Conservation (phyloP, 2,797 vertebrate species). For the Hapalemur alaotrensis region DNA sequence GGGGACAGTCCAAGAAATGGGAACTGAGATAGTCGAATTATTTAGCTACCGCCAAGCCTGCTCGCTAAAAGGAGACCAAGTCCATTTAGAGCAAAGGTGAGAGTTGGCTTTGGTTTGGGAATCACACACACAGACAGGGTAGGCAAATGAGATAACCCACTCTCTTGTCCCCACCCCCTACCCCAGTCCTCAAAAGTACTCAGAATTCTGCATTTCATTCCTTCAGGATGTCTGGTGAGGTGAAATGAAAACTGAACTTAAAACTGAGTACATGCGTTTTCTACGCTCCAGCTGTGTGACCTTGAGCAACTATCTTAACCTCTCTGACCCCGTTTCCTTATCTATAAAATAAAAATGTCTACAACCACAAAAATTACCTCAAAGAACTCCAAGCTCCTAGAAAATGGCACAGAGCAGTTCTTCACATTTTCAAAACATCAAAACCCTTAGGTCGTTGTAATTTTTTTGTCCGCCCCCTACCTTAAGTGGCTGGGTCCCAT, state of each 20-base stretch:
- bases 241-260: neutral
- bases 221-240: neutral
- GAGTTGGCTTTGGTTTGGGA: slow-evolving; percentile 17
- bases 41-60: neutral
- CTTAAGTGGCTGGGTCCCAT: neutral
- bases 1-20: neutral
- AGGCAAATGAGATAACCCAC: slow-evolving; percentile 9
- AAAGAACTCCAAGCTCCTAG: neutral
- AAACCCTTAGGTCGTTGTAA: neutral
- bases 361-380: neutral
- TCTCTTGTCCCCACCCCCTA: neutral
- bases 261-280: neutral
- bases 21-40: neutral
- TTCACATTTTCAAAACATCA: neutral
- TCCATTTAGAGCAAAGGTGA: neutral
- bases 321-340: neutral
- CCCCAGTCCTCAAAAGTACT: neutral
- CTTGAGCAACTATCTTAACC: neutral
- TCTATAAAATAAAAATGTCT: neutral
- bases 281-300: neutral
- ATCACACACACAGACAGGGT: neutral
- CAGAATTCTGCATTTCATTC: neutral
- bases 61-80: neutral
- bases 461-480: neutral
- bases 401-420: neutral